phyloP scores from a whole-genome alignment of 2,888 invertebrate species.

The Phaonia tiefii region DNA sequence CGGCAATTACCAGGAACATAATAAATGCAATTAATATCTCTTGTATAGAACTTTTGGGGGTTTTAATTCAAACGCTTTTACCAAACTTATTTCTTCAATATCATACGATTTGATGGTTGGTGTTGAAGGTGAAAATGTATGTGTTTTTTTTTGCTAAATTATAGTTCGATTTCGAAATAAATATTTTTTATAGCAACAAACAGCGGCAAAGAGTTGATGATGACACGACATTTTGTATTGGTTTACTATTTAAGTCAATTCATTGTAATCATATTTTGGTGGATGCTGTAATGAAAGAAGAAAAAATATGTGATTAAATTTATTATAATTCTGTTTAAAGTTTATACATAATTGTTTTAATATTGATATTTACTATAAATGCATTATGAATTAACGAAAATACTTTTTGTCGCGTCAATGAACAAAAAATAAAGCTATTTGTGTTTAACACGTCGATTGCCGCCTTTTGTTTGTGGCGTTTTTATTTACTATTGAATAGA shows the following conservation, averaged over 20 bases:
- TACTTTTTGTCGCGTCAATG: too few relatives aligned
- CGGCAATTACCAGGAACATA: too few relatives aligned
- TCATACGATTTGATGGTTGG: too few relatives aligned
- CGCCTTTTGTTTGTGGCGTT: not conserved
- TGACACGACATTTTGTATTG: conserved; percentile 39
- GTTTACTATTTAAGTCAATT: not conserved
- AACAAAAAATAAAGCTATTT: too few relatives aligned
- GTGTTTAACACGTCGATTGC: too few relatives aligned
- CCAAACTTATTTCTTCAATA: too few relatives aligned
- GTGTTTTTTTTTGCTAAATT: conserved; percentile 13
- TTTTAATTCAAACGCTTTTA: too few relatives aligned
- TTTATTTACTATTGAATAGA: conserved; percentile 7
- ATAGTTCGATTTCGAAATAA: conserved; percentile 54
- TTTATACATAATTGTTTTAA: not conserved
- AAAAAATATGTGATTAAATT: too few relatives aligned
- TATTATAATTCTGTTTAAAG: too few relatives aligned
- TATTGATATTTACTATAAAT: not conserved
- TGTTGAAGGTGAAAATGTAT: too few relatives aligned
- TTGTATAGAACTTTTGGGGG: not conserved
- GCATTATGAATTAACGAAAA: not conserved
- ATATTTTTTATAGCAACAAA: conserved; percentile 15
- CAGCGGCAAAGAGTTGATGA: not conserved
- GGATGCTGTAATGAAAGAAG: conserved; percentile 42
- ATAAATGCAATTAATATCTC: not conserved
- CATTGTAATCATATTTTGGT: not conserved